A percentile compares a stretch with the other conserved stretches of the same genome.
Conservation (phyloP, 2,113 vertebrate genomes). For the Misgurnus mizolepis region DNA sequence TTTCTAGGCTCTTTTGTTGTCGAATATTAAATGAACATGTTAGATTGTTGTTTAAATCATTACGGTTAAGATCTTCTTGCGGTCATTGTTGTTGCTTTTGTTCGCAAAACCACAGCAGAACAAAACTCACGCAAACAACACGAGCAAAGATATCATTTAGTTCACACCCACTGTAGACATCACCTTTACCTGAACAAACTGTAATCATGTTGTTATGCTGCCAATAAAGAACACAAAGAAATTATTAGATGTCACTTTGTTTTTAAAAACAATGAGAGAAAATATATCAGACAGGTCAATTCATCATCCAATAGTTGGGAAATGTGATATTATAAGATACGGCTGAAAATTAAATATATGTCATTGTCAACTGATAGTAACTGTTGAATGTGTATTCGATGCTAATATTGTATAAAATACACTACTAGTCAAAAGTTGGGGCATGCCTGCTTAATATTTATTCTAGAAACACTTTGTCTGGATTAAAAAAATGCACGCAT, state of each 20-base stretch:
- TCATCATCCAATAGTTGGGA: background rate
- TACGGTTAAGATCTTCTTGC: slow-evolving; percentile 16
- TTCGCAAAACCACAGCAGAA: background rate
- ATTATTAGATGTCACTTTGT: background rate
- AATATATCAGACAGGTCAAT: background rate
- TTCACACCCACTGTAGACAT: background rate
- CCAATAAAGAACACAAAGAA: background rate
- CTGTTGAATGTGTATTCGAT: no score
- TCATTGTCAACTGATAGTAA: no score
- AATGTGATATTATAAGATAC: no score
- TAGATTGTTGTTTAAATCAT: background rate
- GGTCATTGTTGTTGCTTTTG: slow-evolving; percentile 3
- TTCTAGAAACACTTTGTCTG: no score
- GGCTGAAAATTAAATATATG: no score
- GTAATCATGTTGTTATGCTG: slow-evolving; percentile 19
- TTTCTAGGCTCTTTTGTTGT: slow-evolving; percentile 32
- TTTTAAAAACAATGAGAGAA: background rate
- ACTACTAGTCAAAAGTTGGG: no score
- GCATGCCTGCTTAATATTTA: no score
- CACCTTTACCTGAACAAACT: slow-evolving; percentile 21
- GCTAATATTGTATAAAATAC: no score
- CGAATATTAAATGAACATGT: slow-evolving; percentile 48
- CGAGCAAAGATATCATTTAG: slow-evolving; percentile 29
- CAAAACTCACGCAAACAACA: slow-evolving; percentile 5
- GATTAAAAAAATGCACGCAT: no score